Evolutionary conservation across 2,888 invertebrate species (phyloP), one percentile per base, ranked within the genome.

Genomic region (Ernsta delagoae): DNA sequence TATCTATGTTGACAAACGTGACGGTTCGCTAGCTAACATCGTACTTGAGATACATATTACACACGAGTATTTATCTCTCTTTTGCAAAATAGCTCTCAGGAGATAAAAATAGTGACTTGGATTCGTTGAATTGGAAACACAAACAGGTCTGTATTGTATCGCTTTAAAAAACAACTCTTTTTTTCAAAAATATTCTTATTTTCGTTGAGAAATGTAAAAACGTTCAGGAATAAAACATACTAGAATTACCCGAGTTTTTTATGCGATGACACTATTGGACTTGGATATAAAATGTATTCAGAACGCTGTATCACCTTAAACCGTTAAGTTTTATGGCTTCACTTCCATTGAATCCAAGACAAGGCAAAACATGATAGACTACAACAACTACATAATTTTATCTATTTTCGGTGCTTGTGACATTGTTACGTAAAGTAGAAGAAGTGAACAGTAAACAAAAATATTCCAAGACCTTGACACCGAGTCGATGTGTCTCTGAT

Each of bases 381-480:
- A 36, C 9, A n/a, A 31, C 36, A 5, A 39, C 4, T 39, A 39
- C 3, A 7, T 3, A 0, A 39, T 39, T 39, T 39, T 39, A 39
- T 24, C 24, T 24, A 24, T 24, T 24, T 24, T 24, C 24, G 24
- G 24, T 24, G 24, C 24, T 24, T 24, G 1, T 24, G 3, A 24
- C 24, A 24, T 24, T 24, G 24, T 3, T 24, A 24, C 24, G 24
- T 24, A 24, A 24, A 24, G 24, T 24, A 24, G 24, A 24, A 24
- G 24, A 24, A 24, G 24, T 24, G 24, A 24, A 1, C 34, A 59
- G 11, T 11, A 59, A 41, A 41, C 39, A 59, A 59, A 59, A 43
- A 43, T 11, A 43, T 16, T 41, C 12, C 53, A 41, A 5, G 53
- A 39, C 62, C 62, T 63, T 63, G 63, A 63, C 63, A 54, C 41